Conservation (phyloP, 2,113 vertebrate species). For the Microtus ochrogaster region DNA sequence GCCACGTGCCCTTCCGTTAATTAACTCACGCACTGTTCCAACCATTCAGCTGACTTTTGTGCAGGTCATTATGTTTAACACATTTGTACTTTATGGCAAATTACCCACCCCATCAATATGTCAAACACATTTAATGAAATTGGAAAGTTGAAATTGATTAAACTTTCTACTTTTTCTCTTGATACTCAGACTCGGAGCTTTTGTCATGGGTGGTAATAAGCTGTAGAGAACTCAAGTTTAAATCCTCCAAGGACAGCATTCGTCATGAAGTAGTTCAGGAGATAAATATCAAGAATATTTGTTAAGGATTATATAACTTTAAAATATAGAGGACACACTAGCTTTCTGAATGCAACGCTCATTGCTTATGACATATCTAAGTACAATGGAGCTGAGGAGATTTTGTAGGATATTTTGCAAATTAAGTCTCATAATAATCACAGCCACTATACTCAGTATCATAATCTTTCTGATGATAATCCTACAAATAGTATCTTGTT, state of each 20-base stretch:
- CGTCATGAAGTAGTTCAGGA: neutral
- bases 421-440: neutral
- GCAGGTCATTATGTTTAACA: neutral
- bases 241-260: neutral
- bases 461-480: neutral
- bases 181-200: neutral
- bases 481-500: neutral
- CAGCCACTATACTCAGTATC: too few relatives aligned
- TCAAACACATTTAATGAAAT: constrained; percentile 43
- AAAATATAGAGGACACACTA: neutral
- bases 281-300: neutral
- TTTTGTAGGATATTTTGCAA: neutral
- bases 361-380: neutral
- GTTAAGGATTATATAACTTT: neutral
- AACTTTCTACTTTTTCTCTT: constrained; percentile 36
- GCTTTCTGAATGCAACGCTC: neutral
- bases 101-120: constrained; percentile 9
- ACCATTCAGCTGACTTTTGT: neutral
- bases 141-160: constrained; percentile 3
- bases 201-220: neutral
- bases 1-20: neutral
- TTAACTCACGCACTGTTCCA: neutral
- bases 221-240: neutral
- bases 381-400: neutral
- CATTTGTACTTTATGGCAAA: constrained; percentile 34